phyloP scores from a whole-genome alignment of 2,888 invertebrate genomes.

The Cordilura impudica region DNA sequence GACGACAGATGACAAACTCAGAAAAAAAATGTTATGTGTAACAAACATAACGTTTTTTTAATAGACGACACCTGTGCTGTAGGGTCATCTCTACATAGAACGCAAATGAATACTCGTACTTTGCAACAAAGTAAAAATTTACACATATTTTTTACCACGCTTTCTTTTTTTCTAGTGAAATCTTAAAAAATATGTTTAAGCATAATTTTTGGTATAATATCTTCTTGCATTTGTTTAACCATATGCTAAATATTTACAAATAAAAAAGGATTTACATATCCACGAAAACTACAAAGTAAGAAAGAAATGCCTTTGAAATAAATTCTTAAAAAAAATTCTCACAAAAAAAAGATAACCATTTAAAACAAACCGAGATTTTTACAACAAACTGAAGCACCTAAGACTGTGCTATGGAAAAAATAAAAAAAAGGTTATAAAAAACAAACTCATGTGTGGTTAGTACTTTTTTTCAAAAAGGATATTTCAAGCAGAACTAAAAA shows the following conservation, averaged over 20 bases:
- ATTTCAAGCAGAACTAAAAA: slow-evolving; percentile 54
- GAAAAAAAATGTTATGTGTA: no score
- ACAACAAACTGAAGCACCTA: slow-evolving; percentile 52
- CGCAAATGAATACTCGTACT: no score
- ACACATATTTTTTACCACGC: not conserved
- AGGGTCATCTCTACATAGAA: not conserved
- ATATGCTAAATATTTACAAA: slow-evolving; percentile 54
- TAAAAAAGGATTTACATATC: slow-evolving; percentile 27
- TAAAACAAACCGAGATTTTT: slow-evolving; percentile 54
- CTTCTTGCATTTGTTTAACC: slow-evolving; percentile 29
- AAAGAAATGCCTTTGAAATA: slow-evolving; percentile 52
- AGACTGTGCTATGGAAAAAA: slow-evolving; percentile 67
- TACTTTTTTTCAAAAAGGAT: slow-evolving; percentile 19
- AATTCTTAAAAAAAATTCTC: slow-evolving; percentile 45
- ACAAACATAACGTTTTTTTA: no score
- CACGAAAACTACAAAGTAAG: not conserved
- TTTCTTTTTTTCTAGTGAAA: not conserved
- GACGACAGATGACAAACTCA: no score
- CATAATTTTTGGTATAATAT: slow-evolving; percentile 52
- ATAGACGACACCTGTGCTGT: no score
- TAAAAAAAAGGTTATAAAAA: slow-evolving; percentile 32
- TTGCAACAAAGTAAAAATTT: slow-evolving; percentile 33
- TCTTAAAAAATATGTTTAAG: slow-evolving; percentile 34
- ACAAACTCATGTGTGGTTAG: slow-evolving; percentile 33
- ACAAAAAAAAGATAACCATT: slow-evolving; percentile 31